Conservation (phyloP, 1,140 invertebrate genomes). For the Leguminivora glycinivorella region DNA sequence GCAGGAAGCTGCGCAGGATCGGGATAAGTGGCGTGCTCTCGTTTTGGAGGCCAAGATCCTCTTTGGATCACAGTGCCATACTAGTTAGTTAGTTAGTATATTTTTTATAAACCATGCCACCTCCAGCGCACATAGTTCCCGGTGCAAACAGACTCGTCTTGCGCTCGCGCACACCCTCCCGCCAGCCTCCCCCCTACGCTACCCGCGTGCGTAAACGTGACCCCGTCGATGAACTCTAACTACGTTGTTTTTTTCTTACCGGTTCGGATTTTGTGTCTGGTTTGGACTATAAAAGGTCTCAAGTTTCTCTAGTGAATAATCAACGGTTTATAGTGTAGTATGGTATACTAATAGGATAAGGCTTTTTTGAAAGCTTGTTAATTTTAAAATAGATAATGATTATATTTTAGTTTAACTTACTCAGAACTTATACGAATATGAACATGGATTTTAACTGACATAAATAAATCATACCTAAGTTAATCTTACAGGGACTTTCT, state of each 20-base stretch:
- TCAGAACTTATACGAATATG: background rate
- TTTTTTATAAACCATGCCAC: background rate
- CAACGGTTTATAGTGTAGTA: background rate
- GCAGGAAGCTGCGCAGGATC: too few species aligned
- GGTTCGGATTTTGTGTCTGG: constrained; percentile 40
- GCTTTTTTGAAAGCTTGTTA: background rate
- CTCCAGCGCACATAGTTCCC: constrained; percentile 40
- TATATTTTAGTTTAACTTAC: background rate
- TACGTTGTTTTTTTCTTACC: constrained; percentile 52
- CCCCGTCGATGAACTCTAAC: constrained; percentile 64
- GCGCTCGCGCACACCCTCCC: constrained; percentile 44
- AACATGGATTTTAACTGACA: too few species aligned
- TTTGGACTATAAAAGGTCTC: constrained; percentile 13
- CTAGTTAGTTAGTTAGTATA: too few species aligned
- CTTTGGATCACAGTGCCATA: too few species aligned
- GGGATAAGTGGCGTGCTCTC: too few species aligned
- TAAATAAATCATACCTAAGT: too few species aligned
- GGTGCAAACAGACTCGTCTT: constrained; percentile 43
- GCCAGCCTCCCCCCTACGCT: constrained; percentile 43
- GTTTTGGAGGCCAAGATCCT: too few species aligned
- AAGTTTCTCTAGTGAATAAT: constrained; percentile 7
- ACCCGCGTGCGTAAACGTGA: constrained; percentile 74
- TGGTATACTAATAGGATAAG: background rate
- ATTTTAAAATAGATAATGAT: background rate
- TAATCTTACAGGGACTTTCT: too few species aligned